phyloP scores from a whole-genome alignment of 2,888 invertebrate genomes.

The Hirtodrosophila cameraria region DNA sequence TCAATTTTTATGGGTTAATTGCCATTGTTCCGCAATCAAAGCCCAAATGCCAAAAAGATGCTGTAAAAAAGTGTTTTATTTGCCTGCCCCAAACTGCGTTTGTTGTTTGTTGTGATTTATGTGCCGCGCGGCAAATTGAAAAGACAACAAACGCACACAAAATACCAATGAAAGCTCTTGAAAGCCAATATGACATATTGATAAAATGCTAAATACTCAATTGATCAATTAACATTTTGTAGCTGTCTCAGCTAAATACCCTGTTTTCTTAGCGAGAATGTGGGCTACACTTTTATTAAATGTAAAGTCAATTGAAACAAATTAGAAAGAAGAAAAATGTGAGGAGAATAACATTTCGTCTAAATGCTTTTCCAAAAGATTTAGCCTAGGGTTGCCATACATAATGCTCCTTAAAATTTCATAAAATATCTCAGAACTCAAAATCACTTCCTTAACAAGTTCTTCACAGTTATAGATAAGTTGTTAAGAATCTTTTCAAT shows the following conservation, averaged over 20 bases:
- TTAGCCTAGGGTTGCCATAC: too few relatives aligned
- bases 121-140: conserved; percentile 49
- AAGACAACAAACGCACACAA: conserved; percentile 20
- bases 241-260: conserved; percentile 28
- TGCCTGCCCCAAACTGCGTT: conserved; percentile 39
- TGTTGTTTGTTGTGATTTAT: conserved; percentile 69
- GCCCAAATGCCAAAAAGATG: conserved; percentile 55
- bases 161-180: conserved; percentile 10
- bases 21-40: conserved; percentile 74
- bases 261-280: too few relatives aligned
- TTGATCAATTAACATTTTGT: conserved; percentile 60
- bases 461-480: too few relatives aligned
- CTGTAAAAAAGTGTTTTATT: conserved; percentile 60
- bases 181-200: conserved; percentile 52
- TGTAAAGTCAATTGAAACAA: too few relatives aligned
- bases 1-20: conserved; percentile 76
- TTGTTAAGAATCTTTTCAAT: too few relatives aligned
- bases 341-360: too few relatives aligned
- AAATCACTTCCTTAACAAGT: too few relatives aligned
- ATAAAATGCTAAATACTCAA: conserved; percentile 71
- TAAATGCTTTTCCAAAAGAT: too few relatives aligned
- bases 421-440: too few relatives aligned
- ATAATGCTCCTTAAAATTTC: too few relatives aligned
- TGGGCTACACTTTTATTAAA: too few relatives aligned
- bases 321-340: too few relatives aligned